phyloP scores from a whole-genome alignment of 2,888 invertebrate genomes.

The Campoletis raptor region DNA sequence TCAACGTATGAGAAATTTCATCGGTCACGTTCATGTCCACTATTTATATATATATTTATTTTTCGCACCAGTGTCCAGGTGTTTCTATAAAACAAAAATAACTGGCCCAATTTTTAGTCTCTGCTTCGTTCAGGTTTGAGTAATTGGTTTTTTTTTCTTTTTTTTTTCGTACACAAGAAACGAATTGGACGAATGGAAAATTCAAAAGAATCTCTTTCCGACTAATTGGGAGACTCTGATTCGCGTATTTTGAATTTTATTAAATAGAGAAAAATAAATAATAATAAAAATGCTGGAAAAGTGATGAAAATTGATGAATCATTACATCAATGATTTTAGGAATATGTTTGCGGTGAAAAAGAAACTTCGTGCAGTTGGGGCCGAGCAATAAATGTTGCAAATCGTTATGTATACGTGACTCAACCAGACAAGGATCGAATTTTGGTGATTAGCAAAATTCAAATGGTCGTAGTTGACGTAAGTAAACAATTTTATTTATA shows the following conservation, averaged over 20 bases:
- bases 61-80: constrained; percentile 18
- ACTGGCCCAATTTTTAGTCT: background rate
- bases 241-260: too few relatives aligned
- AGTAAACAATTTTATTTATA: constrained; percentile 74
- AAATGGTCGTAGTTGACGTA: constrained; percentile 90
- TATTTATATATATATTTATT: background rate
- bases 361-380: constrained; percentile 90
- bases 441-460: constrained; percentile 90
- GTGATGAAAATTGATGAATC: background rate
- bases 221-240: background rate
- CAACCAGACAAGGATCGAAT: constrained; percentile 90
- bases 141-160: background rate
- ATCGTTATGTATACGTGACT: constrained; percentile 90
- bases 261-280: background rate
- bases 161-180: background rate
- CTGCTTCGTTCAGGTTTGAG: background rate
- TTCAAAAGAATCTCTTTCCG: background rate
- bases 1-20: constrained; percentile 42
- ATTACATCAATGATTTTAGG: constrained; percentile 82
- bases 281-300: constrained; percentile 4
- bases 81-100: constrained; percentile 6
- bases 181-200: background rate
- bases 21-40: constrained; percentile 44
- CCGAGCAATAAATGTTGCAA: constrained; percentile 89
- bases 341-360: constrained; percentile 90